Evolutionary conservation across 2,797 vertebrate genomes (phyloP), one percentile per base, ranked within the genome.

Genomic region (Hemibagrus guttatus): DNA sequence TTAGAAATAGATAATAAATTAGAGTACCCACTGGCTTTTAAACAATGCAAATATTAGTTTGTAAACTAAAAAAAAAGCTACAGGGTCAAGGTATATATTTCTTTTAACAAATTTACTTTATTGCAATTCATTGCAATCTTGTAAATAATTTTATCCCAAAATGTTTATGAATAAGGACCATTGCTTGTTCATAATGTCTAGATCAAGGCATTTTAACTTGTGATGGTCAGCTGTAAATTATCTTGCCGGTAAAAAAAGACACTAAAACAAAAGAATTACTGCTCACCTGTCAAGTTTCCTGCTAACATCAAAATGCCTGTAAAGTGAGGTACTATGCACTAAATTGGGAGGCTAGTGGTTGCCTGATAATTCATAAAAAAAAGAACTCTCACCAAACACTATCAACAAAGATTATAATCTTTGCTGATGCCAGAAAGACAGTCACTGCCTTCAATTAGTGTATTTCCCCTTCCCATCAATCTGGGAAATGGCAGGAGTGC

Each of bases 311-410:
- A 91, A 88, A 83, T 71, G 78, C 84, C 78, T 86, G 71, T 91
- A 91, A 89, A 3, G 14, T 91, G 68, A 61, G 89, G 84, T 87
- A 87, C 88, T 64, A 85, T 84, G 89, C 58, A 75, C 52, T 82
- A 79, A 79, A 89, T 84, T 83, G 72, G 90, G 83, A 87, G 85
- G 89, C 80, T 92, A 90, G 90, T 91, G 87, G 89, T 85, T 88
- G 91, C 81, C 85, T 86, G 86, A 91, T 92, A 90, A 92, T 92
- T 92, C 91, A 92, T 90, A 90, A 84, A 91, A 90, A 91, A 91
- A 23, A 92, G 91, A 81, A 78, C 87, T 86, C 89, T 85, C 35
- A 54, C 74, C 80, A 89, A 89, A 92, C 89, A 92, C 91, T 87
- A 91, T 75, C 26, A 28, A 28, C 26, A 54, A 75, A 75, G 46